Base-by-base conservation (phyloP, 2,113 vertebrate genomes). In the Pseudois nayaur region DNA sequence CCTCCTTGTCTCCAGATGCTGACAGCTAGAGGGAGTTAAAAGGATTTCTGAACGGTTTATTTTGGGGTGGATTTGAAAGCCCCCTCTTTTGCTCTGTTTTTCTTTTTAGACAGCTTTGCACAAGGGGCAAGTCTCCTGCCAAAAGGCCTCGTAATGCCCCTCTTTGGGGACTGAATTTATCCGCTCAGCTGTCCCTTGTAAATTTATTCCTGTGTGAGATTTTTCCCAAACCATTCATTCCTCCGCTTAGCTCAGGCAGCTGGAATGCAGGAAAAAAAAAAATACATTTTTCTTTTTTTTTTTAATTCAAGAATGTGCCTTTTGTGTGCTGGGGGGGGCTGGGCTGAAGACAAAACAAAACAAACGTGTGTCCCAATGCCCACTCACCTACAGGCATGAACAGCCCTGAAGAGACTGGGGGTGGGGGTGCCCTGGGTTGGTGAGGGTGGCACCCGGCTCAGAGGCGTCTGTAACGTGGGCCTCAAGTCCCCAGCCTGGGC, bases 111-210 rank as follows among this genome's bases (percentile, higher is more conserved):
- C 92, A 96, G 98, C 94, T 98, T 90, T 86, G 96, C 98, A 96
- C 98, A 97, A 97, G 50, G 94, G 54, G 95, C 89, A 81, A 97
- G 55, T 27, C 95, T 16, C 5, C 89, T 99, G 98, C 98, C 98
- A 99, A 98, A 96, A 99, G 98, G 91, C 92, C 98, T 98, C 91
- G 97, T 98, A 98, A 98, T 98, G 98, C 94, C 98, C 95, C 98
- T 98, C 98, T 98, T 97, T 97, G 97, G 98, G 98, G 98, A 98
- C 97, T 59, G 90, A 97, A 94, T 98, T 99, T 98, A 98, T 97
- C 96, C 95, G 29, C 98, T 99, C 99, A 99, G 99, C 98, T 99
- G 99, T 99, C 98, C 98, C 99, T 98, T 98, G 99, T 99, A 99
- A 99, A 99, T 98, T 96, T 99, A 99, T 98, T 99, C 98, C 98